These are phyloP conservation scores for Zaprionus taronus DNA, from an alignment of 1,140 invertebrate genomes.

Conservation along the genomic window DNA sequence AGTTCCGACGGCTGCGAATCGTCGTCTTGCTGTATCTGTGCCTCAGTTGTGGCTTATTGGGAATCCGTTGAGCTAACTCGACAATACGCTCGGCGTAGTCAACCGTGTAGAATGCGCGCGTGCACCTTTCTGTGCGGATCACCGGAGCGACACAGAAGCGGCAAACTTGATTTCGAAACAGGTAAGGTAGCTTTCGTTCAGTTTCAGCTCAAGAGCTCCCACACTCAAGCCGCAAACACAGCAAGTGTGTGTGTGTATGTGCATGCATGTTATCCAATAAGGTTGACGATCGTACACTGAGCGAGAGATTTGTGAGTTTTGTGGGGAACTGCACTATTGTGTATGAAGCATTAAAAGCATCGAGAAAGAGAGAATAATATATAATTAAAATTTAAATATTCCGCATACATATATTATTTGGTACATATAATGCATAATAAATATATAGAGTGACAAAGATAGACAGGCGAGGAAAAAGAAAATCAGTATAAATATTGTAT, in stretches of 20 bases:
- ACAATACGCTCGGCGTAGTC: constrained; percentile 58
- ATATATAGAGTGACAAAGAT: too few relatives aligned
- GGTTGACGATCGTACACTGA: constrained; percentile 53
- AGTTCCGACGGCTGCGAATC: constrained; percentile 64
- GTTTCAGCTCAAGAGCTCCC: constrained; percentile 55
- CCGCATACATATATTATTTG: too few relatives aligned
- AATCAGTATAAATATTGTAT: too few relatives aligned
- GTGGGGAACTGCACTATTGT: background rate
- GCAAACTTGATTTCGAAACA: constrained; percentile 81
- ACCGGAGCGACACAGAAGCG: constrained; percentile 80
- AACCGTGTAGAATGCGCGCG: constrained; percentile 81
- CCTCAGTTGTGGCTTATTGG: constrained; percentile 46
- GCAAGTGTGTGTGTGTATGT: constrained; percentile 5
- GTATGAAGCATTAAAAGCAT: too few relatives aligned
- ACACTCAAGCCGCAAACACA: constrained; percentile 19
- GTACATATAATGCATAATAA: too few relatives aligned
- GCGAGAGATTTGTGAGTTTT: constrained; percentile 10
- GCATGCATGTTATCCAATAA: constrained; percentile 58
- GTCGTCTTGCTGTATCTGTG: constrained; percentile 34
- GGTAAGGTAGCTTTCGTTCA: constrained; percentile 81
- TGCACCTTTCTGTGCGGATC: constrained; percentile 82
- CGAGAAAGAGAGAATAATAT: too few relatives aligned
- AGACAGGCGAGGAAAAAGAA: too few relatives aligned
- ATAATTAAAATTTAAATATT: too few relatives aligned
- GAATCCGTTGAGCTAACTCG: constrained; percentile 57